Conservation (phyloP, 2,888 invertebrate genomes). For the Ephialtes manifestator region DNA sequence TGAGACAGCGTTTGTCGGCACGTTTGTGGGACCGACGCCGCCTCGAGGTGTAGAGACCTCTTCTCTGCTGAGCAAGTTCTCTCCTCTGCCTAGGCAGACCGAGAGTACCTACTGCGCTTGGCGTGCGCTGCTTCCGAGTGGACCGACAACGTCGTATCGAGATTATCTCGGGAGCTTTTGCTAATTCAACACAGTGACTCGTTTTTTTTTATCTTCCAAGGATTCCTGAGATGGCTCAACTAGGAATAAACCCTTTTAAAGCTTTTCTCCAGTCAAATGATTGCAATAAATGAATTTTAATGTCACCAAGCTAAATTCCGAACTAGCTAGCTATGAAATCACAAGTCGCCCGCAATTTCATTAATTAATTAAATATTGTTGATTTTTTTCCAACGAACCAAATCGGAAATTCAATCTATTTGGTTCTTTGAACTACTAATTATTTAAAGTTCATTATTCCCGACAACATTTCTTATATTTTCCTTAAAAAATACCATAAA, state of each 20-base stretch:
- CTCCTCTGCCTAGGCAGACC: constrained; percentile 40
- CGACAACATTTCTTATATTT: too few relatives aligned
- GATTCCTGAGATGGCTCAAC: not conserved
- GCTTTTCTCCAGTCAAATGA: not conserved
- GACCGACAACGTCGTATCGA: constrained; percentile 8
- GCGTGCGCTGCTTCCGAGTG: constrained; percentile 21
- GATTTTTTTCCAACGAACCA: too few relatives aligned
- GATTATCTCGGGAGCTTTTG: constrained; percentile 8
- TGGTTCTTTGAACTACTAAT: too few relatives aligned
- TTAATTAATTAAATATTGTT: too few relatives aligned
- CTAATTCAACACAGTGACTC: constrained; percentile 3
- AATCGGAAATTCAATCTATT: too few relatives aligned
- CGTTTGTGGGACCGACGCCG: constrained; percentile 84
- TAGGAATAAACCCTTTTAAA: not conserved
- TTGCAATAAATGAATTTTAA: not conserved
- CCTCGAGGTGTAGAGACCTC: constrained; percentile 77
- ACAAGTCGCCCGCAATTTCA: too few relatives aligned
- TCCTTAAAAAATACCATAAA: too few relatives aligned
- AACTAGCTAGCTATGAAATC: too few relatives aligned
- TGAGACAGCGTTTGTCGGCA: constrained; percentile 85
- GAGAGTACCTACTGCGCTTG: constrained; percentile 33
- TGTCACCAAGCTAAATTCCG: not conserved
- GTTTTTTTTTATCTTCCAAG: not conserved
- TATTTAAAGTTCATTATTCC: too few relatives aligned
- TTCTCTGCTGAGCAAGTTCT: constrained; percentile 33